Evolutionary conservation across 2,797 vertebrate species (phyloP), one percentile per base, ranked within the genome.

Genomic region (Coilia nasus): DNA sequence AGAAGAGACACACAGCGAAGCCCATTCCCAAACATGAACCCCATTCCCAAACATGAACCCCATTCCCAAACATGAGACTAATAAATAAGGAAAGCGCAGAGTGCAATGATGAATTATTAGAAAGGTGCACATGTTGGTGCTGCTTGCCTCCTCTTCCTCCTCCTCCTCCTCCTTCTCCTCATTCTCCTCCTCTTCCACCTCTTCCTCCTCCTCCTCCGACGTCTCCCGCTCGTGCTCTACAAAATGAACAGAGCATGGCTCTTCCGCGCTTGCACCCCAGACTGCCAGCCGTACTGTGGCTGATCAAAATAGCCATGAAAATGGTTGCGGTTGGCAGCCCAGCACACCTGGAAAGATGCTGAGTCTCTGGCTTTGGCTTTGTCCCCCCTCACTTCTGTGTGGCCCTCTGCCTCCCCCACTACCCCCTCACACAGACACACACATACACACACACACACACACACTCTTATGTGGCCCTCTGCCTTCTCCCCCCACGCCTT

Each of bases 81-180:
- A 71, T 71, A 71, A 71, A 71, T 71, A 71, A 71, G 41, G 67
- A 28, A 71, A 35, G 71, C 31, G 19, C 71, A 78, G 35, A 78
- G 31, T 78, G 71, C 71, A 7, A 78, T 78, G 71, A 78, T 78
- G 71, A 78, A 78, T 78, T 78, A 78, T 78, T 44, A 78, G 71
- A 44, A 19, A 78, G 71, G 17, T 78, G 71, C 71, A 44, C 71
- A 78, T 78, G 71, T 31, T 44, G 17, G 31, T 17, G 14, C 31
- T 17, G 67, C 28, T 31, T 28, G 25, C 64, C 25, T 11, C 64
- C 23, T 67, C 12, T 23, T 75, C 31, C 56, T 57, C 28, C 31
- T 47, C 64, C 64, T 67, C 12, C 64, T 75, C 35, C 19, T 59
- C 15, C 31, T 44, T 31, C 41, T 19, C 14, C 71, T 21, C 1